Conservation (phyloP, 1,140 invertebrate species). For the Ganaspis sp. region DNA sequence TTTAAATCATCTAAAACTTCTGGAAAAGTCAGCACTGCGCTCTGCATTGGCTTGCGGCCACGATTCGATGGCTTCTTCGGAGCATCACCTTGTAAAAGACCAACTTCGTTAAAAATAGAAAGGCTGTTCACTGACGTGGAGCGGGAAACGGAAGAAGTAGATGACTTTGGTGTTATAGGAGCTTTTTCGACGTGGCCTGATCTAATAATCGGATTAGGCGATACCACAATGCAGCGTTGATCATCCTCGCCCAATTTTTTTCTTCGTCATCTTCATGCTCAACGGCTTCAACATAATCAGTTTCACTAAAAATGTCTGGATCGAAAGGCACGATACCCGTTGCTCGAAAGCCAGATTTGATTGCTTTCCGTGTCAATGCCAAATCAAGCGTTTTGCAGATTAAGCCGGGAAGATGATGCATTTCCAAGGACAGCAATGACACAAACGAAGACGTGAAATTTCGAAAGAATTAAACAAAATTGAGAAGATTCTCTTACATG, state of each 20-base stretch:
- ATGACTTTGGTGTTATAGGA: not conserved
- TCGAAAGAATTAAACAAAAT: not conserved
- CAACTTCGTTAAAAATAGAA: not conserved
- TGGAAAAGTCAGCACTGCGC: not conserved
- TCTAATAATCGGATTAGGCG: no score
- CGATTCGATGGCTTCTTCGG: conserved; percentile 3
- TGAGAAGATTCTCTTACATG: not conserved
- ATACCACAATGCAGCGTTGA: not conserved
- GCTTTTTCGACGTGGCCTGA: not conserved
- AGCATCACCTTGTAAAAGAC: not conserved
- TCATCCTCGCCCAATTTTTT: not conserved
- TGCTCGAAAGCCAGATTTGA: no score
- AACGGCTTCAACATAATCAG: conserved; percentile 34
- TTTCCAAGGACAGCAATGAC: not conserved
- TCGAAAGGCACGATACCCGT: no score
- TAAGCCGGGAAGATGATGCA: not conserved
- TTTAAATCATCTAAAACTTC: not conserved
- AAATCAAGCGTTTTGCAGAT: not conserved
- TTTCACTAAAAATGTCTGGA: conserved; percentile 43
- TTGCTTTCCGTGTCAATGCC: not conserved
- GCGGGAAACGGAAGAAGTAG: not conserved
- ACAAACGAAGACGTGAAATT: not conserved
- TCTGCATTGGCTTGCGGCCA: not conserved
- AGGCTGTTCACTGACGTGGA: not conserved
- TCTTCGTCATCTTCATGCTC: not conserved